Evolutionary conservation across 2,113 vertebrate species (phyloP), one percentile per base, ranked within the genome.

Genomic region (Suricata suricatta): DNA sequence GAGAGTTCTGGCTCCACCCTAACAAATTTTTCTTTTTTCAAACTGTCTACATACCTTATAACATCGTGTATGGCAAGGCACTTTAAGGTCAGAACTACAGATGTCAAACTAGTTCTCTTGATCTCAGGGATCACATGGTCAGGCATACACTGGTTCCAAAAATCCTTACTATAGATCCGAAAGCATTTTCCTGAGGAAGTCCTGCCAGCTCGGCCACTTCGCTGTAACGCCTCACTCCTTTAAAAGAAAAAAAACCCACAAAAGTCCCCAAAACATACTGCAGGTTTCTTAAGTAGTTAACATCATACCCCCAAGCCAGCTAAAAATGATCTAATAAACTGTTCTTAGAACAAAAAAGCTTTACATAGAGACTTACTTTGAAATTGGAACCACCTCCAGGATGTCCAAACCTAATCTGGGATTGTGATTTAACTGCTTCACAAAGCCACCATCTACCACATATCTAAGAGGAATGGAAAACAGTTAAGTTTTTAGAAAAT

Each of bases 341-440:
- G 44, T 77, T 87, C 81, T 68, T 2, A 80, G 81, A 88, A 98
- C 50, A 88, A 95, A 93, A 97, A 96, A 60, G 21, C 12, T 29
- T 63, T 19, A 82, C 83, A 88, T 1, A 52, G 44, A 96, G 60
- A 97, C 99, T 99, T 94, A 99, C 99, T 99, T 99, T 97, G 99
- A 99, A 98, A 99, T 99, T 2, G 99, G 99, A 95, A 99, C 99
- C 95, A 99, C 99, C 96, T 99, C 99, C 98, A 99, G 98, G 88
- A 99, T 99, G 91, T 99, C 99, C 98, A 99, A 98, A 68, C 99
- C 99, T 96, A 99, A 99, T 81, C 99, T 98, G 3, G 99, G 99
- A 86, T 99, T 99, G 96, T 99, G 99, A 98, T 99, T 99, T 93
- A 99, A 98, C 96, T 99, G 99, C 98, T 99, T 99, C 97, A 99